Percentiles rank a stretch among this genome's conserved stretches.
These are phyloP conservation scores for Limnephilus marmoratus DNA, from an alignment of 2,888 invertebrate genomes.

Conservation along the genomic window DNA sequence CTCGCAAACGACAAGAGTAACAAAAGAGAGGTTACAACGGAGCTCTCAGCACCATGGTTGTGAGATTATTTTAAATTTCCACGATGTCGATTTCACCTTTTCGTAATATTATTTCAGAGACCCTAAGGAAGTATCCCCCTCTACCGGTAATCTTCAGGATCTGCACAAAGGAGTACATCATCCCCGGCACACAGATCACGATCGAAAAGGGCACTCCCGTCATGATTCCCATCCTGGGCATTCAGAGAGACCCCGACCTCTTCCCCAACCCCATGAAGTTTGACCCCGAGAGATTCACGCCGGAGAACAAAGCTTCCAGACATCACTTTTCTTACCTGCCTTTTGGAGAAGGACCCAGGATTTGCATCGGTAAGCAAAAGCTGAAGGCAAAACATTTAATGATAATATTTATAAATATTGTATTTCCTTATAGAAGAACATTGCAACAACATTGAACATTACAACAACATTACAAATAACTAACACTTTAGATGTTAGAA, in stretches of 20 bases:
- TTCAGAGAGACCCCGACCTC: constrained; percentile 69
- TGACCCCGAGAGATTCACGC: constrained; percentile 70
- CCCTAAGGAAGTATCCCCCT: constrained; percentile 70
- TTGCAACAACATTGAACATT: no score
- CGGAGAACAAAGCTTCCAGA: constrained; percentile 67
- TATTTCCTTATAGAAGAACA: background rate
- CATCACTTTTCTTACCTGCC: constrained; percentile 67
- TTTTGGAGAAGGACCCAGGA: constrained; percentile 68
- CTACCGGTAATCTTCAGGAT: constrained; percentile 67
- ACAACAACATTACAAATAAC: no score
- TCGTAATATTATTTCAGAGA: constrained; percentile 67
- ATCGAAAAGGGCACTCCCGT: constrained; percentile 69
- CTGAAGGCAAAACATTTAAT: background rate
- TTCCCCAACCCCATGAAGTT: constrained; percentile 70
- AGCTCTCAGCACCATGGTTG: background rate
- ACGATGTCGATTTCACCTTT: background rate
- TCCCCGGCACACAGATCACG: constrained; percentile 67
- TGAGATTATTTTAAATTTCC: background rate
- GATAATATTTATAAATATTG: background rate
- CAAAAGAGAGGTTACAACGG: background rate
- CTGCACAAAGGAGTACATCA: constrained; percentile 67
- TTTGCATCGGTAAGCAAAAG: constrained; percentile 67
- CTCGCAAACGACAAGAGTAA: no score
- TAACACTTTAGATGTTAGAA: no score
- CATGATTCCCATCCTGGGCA: constrained; percentile 68